Evolutionary conservation across 2,797 vertebrate species (phyloP), one percentile per base, ranked within the genome.

Genomic region (Pseudochromis fuscus): DNA sequence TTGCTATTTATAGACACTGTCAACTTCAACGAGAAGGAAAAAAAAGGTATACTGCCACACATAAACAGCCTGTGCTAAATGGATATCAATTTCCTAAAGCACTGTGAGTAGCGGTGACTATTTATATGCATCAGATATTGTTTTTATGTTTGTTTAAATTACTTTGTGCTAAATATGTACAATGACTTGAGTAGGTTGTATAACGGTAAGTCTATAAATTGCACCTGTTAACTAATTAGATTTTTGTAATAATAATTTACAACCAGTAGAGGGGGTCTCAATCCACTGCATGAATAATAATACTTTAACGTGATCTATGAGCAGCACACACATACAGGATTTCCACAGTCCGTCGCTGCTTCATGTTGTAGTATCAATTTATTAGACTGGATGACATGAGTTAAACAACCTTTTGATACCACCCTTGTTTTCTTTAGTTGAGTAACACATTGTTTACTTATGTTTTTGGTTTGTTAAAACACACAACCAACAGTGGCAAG

Each of bases 231-330:
- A 18, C 0, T 18, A 2, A 44, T 13, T n/a, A 1, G 1, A 4
- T 19, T 21, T 37, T 16, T 86, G 83, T 76, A 84, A 67, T 85
- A 44, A 50, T 13, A 15, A 24, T 18, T 11, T 37, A n/a, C 16
- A 18, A 18, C 86, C 90, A 86, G 63, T 66, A 90, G 90, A 44
- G 78, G 83, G 75, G 19, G 66, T 55, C 74, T 50, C 38, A 74
- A 72, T 52, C 72, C 72, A 63, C 24, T 27, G 4, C 3, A 60
- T 45, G n/a, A n/a, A n/a, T n/a, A n/a, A n/a, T n/a, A n/a, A n/a
- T n/a, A n/a, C n/a, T n/a, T n/a, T n/a, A n/a, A n/a, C n/a, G n/a
- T n/a, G n/a, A n/a, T n/a, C n/a, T n/a, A n/a, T n/a, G n/a, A n/a
- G n/a, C n/a, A 51, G 18, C 19, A 52, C 4, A 16, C 12, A 46